Evolutionary conservation across 2,888 invertebrate genomes (phyloP), one percentile per base, ranked within the genome.

Genomic region (Timandra comae): DNA sequence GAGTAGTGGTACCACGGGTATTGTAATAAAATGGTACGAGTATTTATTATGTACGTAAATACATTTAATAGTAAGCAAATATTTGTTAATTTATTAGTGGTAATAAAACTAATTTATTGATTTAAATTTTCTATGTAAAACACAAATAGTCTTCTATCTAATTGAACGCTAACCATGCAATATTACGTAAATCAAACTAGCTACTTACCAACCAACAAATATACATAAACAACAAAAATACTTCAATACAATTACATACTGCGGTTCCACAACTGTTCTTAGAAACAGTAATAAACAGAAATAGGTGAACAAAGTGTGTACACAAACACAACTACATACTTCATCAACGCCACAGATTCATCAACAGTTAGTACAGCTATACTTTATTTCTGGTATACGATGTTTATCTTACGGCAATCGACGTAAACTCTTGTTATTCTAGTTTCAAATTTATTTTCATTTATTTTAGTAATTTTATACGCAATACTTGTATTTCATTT

Each of bases 401-500:
- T 77, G 78, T 81, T 79, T 80, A 77, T 67, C 59, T 74, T 68
- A 65, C 51, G 51, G 55, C 56, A 52, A 55, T 54, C 63, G 56
- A 47, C 50, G 57, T 60, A 56, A 65, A 63, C 61, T 59, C 55
- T 43, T 50, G 77, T 78, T 79, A 64, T 72, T 72, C 50, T 59
- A 70, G 71, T 68, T 61, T 77, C 62, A 46, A 44, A 67, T 82
- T 77, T 67, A 65, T 62, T 77, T 73, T 66, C 60, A 61, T 73
- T 72, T 68, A 71, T 69, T 72, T 70, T 48, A 41, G 78, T 75
- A 80, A 75, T 71, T 63, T 72, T 67, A 78, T 67, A 73, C 58
- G 3, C 3, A 16, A 16, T 5, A 16, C 16, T 3, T 5, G 16
- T 6, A 16, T 51, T 52, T 51, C 52, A 62, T 64, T 73, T 72